Conservation (phyloP, 2,888 invertebrate species). For the Drosophila buzzatii region DNA sequence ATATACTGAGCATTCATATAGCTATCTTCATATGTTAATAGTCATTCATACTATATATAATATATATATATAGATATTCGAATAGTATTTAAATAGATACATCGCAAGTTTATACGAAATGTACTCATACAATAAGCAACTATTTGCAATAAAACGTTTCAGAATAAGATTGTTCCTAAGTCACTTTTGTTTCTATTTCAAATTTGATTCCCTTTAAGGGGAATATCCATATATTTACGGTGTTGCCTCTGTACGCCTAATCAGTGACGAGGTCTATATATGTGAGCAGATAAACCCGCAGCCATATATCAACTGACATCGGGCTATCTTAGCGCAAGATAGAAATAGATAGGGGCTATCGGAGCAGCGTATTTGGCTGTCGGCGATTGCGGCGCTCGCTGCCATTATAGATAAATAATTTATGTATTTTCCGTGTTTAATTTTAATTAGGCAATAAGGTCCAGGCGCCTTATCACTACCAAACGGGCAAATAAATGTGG, state of each 20-base stretch:
- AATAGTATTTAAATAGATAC: neutral
- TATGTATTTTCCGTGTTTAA: conserved; percentile 36
- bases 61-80: neutral
- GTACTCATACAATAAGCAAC: conserved; percentile 6
- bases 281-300: neutral
- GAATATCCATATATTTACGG: neutral
- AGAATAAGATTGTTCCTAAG: neutral
- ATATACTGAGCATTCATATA: neutral
- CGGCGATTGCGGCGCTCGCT: conserved; percentile 4
- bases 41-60: neutral
- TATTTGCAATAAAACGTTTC: conserved; percentile 17
- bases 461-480: conserved; percentile 37
- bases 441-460: conserved; percentile 44
- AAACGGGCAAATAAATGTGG: conserved; percentile 37
- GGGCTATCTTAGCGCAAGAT: conserved; percentile 16
- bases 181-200: neutral
- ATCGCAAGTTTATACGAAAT: conserved; percentile 5
- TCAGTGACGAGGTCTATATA: neutral
- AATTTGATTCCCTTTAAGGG: neutral
- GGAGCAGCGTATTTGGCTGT: conserved; percentile 27
- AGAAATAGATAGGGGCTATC: conserved; percentile 1
- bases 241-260: neutral
- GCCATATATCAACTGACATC: conserved; percentile 17
- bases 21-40: neutral
- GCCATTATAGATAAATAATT: conserved; percentile 12